These are phyloP conservation scores for Seriola rivoliana DNA, from an alignment of 2,113 vertebrate species.

Conservation along the genomic window DNA sequence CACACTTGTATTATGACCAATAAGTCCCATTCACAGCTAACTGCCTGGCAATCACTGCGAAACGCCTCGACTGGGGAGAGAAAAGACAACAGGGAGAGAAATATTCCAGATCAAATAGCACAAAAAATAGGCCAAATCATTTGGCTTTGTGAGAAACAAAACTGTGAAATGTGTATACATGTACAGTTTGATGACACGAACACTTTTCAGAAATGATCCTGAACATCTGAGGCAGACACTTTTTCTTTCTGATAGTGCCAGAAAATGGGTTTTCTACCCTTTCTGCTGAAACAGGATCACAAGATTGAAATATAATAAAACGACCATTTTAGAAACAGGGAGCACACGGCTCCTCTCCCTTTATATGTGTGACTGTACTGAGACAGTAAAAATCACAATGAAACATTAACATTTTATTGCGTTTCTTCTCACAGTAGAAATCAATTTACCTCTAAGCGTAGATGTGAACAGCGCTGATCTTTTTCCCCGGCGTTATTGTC, in stretches of 20 bases:
- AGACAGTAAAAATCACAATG: neutral
- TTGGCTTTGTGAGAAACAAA: neutral
- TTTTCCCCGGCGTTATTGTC: neutral
- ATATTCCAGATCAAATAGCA: constrained; percentile 4
- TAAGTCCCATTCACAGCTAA: constrained; percentile 56
- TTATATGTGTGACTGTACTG: neutral
- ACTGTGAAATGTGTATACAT: neutral
- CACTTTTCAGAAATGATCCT: neutral
- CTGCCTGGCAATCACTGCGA: constrained; percentile 54
- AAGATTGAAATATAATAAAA: neutral
- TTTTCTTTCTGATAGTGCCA: neutral
- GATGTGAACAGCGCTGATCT: neutral
- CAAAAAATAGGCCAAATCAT: constrained; percentile 15
- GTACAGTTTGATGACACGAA: neutral
- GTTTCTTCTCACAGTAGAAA: neutral
- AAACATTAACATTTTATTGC: neutral
- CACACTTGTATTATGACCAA: constrained; percentile 48
- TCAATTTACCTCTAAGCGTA: neutral
- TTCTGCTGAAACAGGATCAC: neutral
- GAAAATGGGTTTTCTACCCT: neutral
- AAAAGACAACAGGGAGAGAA: constrained; percentile 7
- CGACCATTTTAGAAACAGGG: neutral
- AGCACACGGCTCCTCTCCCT: neutral
- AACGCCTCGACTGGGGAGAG: constrained; percentile 4
- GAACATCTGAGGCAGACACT: neutral